Evolutionary conservation across 2,888 invertebrate species (phyloP).

Genomic region (Drosophila seclusa): DNA sequence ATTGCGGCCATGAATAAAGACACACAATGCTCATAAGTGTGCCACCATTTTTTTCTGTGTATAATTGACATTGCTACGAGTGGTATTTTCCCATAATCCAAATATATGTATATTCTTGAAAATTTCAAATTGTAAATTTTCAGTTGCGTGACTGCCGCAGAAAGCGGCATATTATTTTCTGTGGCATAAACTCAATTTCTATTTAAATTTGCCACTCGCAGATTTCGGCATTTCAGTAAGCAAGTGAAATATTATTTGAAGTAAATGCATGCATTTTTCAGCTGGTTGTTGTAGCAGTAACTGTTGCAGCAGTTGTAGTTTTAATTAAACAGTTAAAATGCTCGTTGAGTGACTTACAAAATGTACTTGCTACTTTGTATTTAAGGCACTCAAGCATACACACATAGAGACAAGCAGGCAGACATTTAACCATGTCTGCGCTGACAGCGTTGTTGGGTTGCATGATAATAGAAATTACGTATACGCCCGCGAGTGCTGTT

Average conservation of each 20-base stretch:
- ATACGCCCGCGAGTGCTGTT: slow-evolving; percentile 47
- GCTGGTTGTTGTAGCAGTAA: slow-evolving; percentile 8
- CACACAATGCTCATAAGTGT: slow-evolving; percentile 41
- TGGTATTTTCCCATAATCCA: slow-evolving; percentile 2
- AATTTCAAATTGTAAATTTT: slow-evolving; percentile 52
- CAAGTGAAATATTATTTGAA: slow-evolving; percentile 39
- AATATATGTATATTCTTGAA: not conserved
- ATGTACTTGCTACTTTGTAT: slow-evolving; percentile 5
- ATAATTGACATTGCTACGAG: slow-evolving; percentile 39
- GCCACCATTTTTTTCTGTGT: slow-evolving; percentile 35
- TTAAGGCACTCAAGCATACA: slow-evolving; percentile 8
- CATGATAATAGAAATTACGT: slow-evolving; percentile 57
- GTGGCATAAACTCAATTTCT: slow-evolving; percentile 46
- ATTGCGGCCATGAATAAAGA: slow-evolving; percentile 51
- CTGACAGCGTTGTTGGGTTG: slow-evolving; percentile 18
- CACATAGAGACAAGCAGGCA: not conserved
- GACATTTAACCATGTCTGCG: slow-evolving; percentile 7
- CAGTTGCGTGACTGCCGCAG: slow-evolving; percentile 72
- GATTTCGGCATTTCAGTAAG: slow-evolving; percentile 53
- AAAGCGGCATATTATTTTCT: slow-evolving; percentile 24
- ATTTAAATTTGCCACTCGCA: slow-evolving; percentile 60
- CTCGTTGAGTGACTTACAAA: slow-evolving; percentile 27
- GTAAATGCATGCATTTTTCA: not conserved
- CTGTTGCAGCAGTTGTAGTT: slow-evolving; percentile 49
- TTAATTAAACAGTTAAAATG: slow-evolving; percentile 65